phyloP scores from a whole-genome alignment of 2,113 vertebrate species.

The Smithornis capensis region DNA sequence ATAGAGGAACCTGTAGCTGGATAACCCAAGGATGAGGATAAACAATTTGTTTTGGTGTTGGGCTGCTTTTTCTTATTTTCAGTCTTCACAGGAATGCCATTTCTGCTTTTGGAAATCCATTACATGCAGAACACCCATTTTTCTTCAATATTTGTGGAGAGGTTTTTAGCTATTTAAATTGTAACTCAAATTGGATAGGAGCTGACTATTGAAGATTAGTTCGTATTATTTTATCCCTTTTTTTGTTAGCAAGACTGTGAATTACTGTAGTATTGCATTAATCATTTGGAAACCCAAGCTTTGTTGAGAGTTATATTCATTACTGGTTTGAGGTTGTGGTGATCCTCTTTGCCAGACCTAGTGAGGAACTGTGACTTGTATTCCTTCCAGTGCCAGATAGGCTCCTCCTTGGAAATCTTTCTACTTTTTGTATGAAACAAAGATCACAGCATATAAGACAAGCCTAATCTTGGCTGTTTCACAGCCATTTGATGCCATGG shows the following conservation, averaged over 20 bases:
- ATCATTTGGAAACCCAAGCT: background rate
- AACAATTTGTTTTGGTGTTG: background rate
- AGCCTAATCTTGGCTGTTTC: background rate
- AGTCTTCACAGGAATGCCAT: background rate
- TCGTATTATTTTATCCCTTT: background rate
- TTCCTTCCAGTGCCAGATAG: background rate
- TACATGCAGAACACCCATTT: background rate
- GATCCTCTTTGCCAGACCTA: background rate
- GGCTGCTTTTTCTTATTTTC: background rate
- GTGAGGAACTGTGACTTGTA: background rate
- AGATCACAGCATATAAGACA: background rate
- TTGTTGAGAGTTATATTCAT: background rate
- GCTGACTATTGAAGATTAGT: background rate
- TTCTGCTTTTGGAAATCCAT: background rate
- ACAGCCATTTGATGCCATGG: background rate
- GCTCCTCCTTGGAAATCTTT: background rate
- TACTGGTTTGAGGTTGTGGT: background rate
- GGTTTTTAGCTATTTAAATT: background rate
- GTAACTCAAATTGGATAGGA: background rate
- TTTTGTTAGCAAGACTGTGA: background rate
- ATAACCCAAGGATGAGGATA: background rate
- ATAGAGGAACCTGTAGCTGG: background rate
- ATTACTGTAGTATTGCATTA: background rate
- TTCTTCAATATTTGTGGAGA: background rate
- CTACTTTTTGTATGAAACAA: background rate